Evolutionary conservation across 1,140 invertebrate species (phyloP).

Genomic region (Monochamus saltuarius): DNA sequence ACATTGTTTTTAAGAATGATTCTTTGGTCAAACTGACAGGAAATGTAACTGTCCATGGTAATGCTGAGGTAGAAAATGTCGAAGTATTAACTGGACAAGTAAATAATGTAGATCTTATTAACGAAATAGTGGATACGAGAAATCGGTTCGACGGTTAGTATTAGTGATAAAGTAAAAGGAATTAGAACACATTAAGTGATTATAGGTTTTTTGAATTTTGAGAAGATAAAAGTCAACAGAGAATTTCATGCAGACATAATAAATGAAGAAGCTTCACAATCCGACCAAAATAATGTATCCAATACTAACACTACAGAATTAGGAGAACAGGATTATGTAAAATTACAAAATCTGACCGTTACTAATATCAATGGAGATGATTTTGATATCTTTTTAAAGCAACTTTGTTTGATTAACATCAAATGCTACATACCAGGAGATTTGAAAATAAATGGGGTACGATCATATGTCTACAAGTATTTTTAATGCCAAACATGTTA

Average conservation of each 20-base stretch:
- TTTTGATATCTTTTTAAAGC: slow-evolving; percentile 45
- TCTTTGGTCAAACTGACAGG: slow-evolving; percentile 31
- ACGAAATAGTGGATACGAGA: slow-evolving; percentile 29
- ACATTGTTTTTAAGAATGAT: slow-evolving; percentile 22
- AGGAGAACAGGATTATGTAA: slow-evolving; percentile 13
- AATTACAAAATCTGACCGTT: slow-evolving; percentile 42
- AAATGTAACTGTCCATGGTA: slow-evolving; percentile 34
- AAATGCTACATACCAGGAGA: slow-evolving; percentile 44
- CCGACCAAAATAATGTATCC: too few species aligned
- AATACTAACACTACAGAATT: slow-evolving; percentile 10
- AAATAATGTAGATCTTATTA: slow-evolving; percentile 32
- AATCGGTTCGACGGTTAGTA: slow-evolving; percentile 14
- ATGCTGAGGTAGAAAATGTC: slow-evolving; percentile 24
- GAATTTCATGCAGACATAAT: slow-evolving; percentile 23
- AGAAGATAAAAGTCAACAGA: slow-evolving; percentile 28
- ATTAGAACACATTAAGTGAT: neutral
- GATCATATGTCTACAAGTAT: too few species aligned
- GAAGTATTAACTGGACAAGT: slow-evolving; percentile 26
- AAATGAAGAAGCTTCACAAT: slow-evolving; percentile 30
- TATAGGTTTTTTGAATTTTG: slow-evolving; percentile 33
- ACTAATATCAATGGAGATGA: slow-evolving; percentile 41
- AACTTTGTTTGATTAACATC: slow-evolving; percentile 50
- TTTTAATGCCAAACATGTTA: slow-evolving; percentile 17
- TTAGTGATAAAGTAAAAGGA: neutral
- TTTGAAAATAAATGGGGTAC: slow-evolving; percentile 53